These are phyloP conservation scores for Gymnoscopelus braueri DNA, from an alignment of 2,797 vertebrate genomes.

Conservation along the genomic window DNA sequence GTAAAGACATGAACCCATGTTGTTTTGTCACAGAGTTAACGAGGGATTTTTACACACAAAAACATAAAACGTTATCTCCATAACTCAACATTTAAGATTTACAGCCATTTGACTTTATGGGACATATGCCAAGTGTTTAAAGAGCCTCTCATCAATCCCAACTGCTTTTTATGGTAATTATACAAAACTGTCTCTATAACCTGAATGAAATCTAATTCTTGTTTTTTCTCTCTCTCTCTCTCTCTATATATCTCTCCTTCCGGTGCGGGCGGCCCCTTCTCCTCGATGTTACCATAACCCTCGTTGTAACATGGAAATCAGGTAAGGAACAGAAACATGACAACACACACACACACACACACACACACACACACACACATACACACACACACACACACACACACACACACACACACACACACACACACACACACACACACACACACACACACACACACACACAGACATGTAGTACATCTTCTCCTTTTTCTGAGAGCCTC, in stretches of 20 bases:
- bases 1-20: background rate
- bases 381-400: background rate
- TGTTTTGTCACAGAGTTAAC: too few relatives aligned
- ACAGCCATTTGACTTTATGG: background rate
- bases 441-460: background rate
- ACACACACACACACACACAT: slow-evolving; percentile 1
- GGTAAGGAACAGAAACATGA: slow-evolving; percentile 11
- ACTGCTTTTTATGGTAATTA: background rate
- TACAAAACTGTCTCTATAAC: background rate
- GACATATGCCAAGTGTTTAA: too few relatives aligned
- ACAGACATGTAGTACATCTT: background rate
- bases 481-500: background rate
- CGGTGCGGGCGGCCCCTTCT: background rate
- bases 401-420: background rate
- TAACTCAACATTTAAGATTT: background rate
- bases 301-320: slow-evolving; percentile 5
- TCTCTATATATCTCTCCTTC: background rate
- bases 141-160: background rate
- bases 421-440: too few relatives aligned
- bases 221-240: slow-evolving; percentile 4
- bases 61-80: background rate
- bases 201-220: slow-evolving; percentile 11
- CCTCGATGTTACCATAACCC: background rate
- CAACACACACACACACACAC: background rate
- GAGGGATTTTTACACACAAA: too few relatives aligned